phyloP scores from a whole-genome alignment of 2,113 vertebrate species.

The Caretta caretta region DNA sequence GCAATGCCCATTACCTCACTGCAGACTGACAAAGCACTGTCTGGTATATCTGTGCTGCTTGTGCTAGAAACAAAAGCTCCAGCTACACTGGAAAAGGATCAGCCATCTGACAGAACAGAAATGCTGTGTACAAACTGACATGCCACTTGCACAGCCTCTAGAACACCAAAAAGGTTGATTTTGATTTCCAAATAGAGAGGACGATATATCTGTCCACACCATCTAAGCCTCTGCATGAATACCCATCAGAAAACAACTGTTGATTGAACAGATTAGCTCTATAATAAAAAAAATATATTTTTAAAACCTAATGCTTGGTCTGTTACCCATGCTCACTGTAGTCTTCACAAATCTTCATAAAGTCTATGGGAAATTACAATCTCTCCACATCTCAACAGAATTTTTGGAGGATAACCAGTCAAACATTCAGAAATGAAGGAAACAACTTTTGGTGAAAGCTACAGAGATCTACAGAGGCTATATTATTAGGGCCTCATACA shows the following conservation, averaged over 20 bases:
- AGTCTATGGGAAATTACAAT: constrained; percentile 51
- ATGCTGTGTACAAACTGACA: background rate
- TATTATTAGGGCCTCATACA: rapidly evolving
- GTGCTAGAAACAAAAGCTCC: background rate
- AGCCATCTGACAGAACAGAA: constrained; percentile 30
- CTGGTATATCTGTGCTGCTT: background rate
- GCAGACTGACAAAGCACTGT: constrained; percentile 23
- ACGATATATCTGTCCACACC: background rate
- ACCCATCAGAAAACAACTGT: background rate
- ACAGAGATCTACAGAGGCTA: background rate
- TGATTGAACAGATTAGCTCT: constrained; percentile 53
- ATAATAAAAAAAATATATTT: constrained; percentile 50
- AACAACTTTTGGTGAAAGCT: background rate
- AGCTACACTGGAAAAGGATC: background rate
- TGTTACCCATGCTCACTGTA: constrained; percentile 60
- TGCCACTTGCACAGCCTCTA: background rate
- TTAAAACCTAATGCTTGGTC: constrained; percentile 42
- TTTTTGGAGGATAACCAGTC: constrained; percentile 44
- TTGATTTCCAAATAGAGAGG: constrained; percentile 17
- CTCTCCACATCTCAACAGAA: constrained; percentile 44
- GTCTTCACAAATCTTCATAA: constrained; percentile 57
- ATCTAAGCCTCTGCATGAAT: constrained; percentile 4
- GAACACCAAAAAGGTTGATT: background rate
- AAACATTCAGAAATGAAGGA: background rate
- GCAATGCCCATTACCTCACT: background rate